These are phyloP conservation scores for Apomyelois bistriatella DNA, from an alignment of 2,888 invertebrate species.

Conservation along the genomic window DNA sequence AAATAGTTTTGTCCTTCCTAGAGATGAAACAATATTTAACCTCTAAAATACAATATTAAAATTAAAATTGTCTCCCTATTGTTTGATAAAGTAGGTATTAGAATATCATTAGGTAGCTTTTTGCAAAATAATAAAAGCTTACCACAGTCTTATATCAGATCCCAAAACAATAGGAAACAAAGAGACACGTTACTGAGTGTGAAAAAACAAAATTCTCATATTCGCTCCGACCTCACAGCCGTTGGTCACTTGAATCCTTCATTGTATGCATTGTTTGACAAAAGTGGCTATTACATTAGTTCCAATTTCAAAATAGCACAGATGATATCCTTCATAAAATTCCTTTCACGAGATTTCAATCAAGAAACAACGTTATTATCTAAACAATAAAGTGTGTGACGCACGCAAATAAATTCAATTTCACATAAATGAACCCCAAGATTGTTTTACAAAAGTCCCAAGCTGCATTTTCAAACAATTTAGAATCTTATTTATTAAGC, in stretches of 20 bases:
- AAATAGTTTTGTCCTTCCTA: too few species aligned
- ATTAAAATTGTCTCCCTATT: too few species aligned
- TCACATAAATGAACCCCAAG: constrained; percentile 10
- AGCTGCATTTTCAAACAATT: background rate
- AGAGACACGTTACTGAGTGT: background rate
- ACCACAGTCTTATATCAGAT: background rate
- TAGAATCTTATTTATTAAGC: constrained; percentile 12
- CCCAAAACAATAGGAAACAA: constrained; percentile 7
- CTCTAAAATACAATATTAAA: too few species aligned
- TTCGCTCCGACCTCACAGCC: constrained; percentile 23
- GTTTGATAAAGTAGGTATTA: too few species aligned
- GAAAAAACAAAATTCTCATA: constrained; percentile 5
- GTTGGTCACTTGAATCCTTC: constrained; percentile 29
- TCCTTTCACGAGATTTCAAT: background rate
- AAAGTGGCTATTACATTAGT: constrained; percentile 33
- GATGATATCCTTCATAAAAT: constrained; percentile 14
- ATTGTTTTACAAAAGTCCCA: background rate
- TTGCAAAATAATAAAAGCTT: background rate
- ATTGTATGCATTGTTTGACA: constrained; percentile 36
- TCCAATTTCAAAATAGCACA: constrained; percentile 19
- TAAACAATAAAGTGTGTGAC: background rate
- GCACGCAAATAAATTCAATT: constrained; percentile 3
- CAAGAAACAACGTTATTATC: constrained; percentile 10
- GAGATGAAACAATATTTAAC: too few species aligned
- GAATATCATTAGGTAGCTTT: too few species aligned